Evolutionary conservation across 1,140 invertebrate genomes (phyloP).

Genomic region (Trichonephila clavata): DNA sequence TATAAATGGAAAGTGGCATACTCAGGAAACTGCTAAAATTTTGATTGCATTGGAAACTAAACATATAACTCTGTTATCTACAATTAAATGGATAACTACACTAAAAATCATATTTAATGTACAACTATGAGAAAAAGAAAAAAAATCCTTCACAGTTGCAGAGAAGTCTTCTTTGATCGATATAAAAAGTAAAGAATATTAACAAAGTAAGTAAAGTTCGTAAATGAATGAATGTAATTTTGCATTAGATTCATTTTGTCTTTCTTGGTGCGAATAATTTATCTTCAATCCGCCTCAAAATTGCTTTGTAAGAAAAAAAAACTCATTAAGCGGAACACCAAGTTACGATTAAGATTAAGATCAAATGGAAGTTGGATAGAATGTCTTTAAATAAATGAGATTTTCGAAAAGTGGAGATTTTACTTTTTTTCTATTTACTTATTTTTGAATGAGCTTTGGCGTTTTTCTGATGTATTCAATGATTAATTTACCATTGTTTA

Average conservation of each 20-base stretch:
- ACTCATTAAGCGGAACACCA: slow-evolving; percentile 19
- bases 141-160: neutral
- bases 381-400: slow-evolving; percentile 63
- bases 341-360: slow-evolving; percentile 64
- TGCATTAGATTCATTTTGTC: slow-evolving; percentile 32
- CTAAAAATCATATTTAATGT: neutral
- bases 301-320: slow-evolving; percentile 19
- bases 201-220: slow-evolving; percentile 27
- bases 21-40: no score
- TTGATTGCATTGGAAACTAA: no score
- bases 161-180: neutral
- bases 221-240: slow-evolving; percentile 46
- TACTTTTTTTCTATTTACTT: neutral
- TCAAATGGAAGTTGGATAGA: slow-evolving; percentile 58
- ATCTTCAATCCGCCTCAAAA: slow-evolving; percentile 43
- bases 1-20: no score
- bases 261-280: slow-evolving; percentile 39
- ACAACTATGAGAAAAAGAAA: neutral
- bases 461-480: neutral
- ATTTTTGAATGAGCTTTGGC: neutral
- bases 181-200: slow-evolving; percentile 21
- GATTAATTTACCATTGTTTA: slow-evolving; percentile 2
- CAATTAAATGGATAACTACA: neutral
- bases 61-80: neutral
- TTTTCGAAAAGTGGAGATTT: slow-evolving; percentile 11